Evolutionary conservation across 2,113 vertebrate species (phyloP).

Genomic region (Trichechus manatus): DNA sequence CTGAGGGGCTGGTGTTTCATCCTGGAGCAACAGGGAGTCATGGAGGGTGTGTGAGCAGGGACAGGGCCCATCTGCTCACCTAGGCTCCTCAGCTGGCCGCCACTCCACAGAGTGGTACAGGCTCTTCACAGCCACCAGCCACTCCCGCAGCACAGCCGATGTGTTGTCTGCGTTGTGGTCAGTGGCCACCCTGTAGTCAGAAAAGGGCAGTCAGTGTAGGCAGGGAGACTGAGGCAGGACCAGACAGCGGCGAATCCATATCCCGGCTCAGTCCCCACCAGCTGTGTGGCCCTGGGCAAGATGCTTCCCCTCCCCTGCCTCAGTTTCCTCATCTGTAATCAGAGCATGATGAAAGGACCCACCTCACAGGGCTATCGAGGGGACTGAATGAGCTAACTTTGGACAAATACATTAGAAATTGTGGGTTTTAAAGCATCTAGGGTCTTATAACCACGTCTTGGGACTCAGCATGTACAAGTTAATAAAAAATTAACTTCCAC

Average conservation of each 20-base stretch:
- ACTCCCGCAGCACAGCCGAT: constrained; percentile 91
- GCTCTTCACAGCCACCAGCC: constrained; percentile 92
- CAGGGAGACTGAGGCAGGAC: neutral
- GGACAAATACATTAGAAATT: neutral
- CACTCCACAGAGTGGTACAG: constrained; percentile 95
- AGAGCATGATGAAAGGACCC: neutral
- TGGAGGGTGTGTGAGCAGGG: neutral
- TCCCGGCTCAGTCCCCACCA: neutral
- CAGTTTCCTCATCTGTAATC: neutral
- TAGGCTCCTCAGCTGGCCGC: constrained; percentile 92
- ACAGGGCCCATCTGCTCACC: constrained; percentile 82
- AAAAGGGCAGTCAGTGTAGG: neutral
- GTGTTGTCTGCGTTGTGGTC: constrained; percentile 96
- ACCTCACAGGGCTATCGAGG: neutral
- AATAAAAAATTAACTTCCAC: neutral
- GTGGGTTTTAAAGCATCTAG: neutral
- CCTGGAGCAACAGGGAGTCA: neutral
- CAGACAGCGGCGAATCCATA: fast-evolving
- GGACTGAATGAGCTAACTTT: neutral
- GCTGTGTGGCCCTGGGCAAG: neutral
- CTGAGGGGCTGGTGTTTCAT: neutral
- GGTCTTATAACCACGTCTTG: neutral
- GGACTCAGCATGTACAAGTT: neutral
- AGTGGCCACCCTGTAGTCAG: constrained; percentile 92
- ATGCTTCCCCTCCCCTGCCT: fast-evolving